Evolutionary conservation across 2,888 invertebrate species (phyloP).

Genomic region (Oscheius onirici): DNA sequence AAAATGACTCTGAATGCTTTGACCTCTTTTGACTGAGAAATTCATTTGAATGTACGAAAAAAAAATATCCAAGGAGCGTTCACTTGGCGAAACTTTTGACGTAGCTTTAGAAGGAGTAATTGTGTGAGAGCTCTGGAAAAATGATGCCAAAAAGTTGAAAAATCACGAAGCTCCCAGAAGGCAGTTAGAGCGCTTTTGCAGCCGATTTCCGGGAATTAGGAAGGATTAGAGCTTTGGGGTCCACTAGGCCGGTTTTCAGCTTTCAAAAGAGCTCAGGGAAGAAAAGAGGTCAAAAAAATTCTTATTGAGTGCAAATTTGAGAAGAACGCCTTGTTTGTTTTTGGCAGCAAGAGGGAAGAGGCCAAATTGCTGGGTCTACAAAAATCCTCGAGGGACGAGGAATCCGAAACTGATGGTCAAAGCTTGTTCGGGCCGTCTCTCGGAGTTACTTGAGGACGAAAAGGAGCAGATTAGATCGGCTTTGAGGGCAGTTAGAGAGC

Average conservation of each 20-base stretch:
- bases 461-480: slow-evolving; percentile 21
- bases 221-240: slow-evolving; percentile 27
- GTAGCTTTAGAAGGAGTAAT: no score
- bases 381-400: slow-evolving; percentile 12
- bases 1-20: no score
- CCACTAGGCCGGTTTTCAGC: slow-evolving; percentile 15
- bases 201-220: slow-evolving; percentile 34
- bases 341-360: background rate
- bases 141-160: no score
- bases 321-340: no score
- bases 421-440: background rate
- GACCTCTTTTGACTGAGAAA: no score
- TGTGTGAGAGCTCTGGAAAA: no score
- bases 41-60: no score
- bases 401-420: slow-evolving; percentile 12
- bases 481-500: background rate
- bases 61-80: no score
- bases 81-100: no score
- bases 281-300: background rate
- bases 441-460: slow-evolving; percentile 18
- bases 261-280: background rate
- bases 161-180: background rate
- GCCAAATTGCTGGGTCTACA: slow-evolving; percentile 15
- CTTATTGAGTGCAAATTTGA: background rate
- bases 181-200: slow-evolving; percentile 31